Conservation (phyloP, 2,888 invertebrate species). For the Cylindroiulus punctatus region DNA sequence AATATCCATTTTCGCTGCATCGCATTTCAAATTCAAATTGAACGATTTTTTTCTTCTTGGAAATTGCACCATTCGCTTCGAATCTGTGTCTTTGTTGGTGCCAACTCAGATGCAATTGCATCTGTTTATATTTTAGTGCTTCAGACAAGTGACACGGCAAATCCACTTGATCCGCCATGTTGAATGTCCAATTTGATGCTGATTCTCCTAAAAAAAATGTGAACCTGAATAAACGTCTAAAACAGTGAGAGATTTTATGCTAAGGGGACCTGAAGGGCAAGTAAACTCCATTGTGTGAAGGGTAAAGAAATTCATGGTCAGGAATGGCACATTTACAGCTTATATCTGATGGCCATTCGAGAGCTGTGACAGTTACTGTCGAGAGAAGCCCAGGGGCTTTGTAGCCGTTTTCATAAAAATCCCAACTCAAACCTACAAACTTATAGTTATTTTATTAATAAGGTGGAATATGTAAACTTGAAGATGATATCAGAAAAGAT, state of each 20-base stretch:
- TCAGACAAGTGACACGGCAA: neutral
- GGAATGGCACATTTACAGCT: too few relatives aligned
- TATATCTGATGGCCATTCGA: too few relatives aligned
- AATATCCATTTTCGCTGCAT: neutral
- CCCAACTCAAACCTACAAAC: too few relatives aligned
- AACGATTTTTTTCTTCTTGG: neutral
- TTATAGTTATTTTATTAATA: too few relatives aligned
- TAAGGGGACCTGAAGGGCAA: too few relatives aligned
- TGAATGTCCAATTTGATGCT: neutral
- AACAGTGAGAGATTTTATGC: neutral
- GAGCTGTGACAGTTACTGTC: too few relatives aligned
- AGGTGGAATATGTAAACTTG: too few relatives aligned
- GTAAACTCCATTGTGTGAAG: too few relatives aligned
- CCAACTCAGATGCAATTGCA: conserved; percentile 1
- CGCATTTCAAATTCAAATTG: neutral
- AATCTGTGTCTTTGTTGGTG: neutral
- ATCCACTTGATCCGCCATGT: neutral
- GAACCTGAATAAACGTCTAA: neutral
- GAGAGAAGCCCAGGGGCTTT: too few relatives aligned
- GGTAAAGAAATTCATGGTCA: too few relatives aligned
- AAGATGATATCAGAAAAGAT: too few relatives aligned
- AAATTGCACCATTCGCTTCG: neutral
- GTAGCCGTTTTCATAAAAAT: too few relatives aligned
- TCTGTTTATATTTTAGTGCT: conserved; percentile 16
- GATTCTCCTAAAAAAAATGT: neutral